These are phyloP conservation scores for Lagodon rhomboides DNA, from an alignment of 2,797 vertebrate genomes.

Conservation along the genomic window DNA sequence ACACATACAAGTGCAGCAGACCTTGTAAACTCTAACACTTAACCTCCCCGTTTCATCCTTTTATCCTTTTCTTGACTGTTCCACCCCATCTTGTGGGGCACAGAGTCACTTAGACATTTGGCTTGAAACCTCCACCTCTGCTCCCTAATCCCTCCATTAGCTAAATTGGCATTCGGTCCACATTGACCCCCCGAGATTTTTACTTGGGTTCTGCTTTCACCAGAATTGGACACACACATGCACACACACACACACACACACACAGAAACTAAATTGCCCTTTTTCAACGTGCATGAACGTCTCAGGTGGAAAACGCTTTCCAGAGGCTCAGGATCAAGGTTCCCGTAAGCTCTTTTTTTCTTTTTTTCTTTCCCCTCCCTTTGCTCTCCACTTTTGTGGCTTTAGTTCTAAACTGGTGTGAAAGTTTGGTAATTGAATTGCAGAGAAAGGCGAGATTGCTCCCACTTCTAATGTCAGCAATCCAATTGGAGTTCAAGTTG, in stretches of 20 bases:
- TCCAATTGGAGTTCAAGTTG: conserved; percentile 73
- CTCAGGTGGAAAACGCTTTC: conserved; percentile 62
- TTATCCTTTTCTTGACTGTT: conserved; percentile 49
- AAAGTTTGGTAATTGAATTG: conserved; percentile 79
- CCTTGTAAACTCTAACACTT: conserved; percentile 29
- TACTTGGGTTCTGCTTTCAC: conserved; percentile 56
- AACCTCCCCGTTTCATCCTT: conserved; percentile 36
- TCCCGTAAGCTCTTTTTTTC: conserved; percentile 55
- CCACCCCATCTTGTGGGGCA: conserved; percentile 29
- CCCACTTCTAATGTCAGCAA: conserved; percentile 75
- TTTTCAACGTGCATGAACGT: conserved; percentile 51
- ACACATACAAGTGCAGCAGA: conserved; percentile 12
- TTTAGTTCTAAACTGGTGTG: conserved; percentile 67
- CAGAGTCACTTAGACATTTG: conserved; percentile 61
- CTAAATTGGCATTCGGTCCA: conserved; percentile 74
- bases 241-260: conserved; percentile 10
- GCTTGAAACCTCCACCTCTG: conserved; percentile 67
- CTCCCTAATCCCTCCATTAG: conserved; percentile 80
- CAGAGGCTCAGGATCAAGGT: conserved; percentile 50
- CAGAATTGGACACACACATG: conserved; percentile 50
- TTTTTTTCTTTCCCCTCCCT: neutral
- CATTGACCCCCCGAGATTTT: conserved; percentile 57
- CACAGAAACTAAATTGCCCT: conserved; percentile 36
- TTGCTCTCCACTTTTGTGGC: conserved; percentile 57
- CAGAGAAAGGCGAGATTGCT: conserved; percentile 72